Evolutionary conservation across 2,888 invertebrate genomes (phyloP), one percentile per base, ranked within the genome.

Genomic region (Ormyrus rosae): DNA sequence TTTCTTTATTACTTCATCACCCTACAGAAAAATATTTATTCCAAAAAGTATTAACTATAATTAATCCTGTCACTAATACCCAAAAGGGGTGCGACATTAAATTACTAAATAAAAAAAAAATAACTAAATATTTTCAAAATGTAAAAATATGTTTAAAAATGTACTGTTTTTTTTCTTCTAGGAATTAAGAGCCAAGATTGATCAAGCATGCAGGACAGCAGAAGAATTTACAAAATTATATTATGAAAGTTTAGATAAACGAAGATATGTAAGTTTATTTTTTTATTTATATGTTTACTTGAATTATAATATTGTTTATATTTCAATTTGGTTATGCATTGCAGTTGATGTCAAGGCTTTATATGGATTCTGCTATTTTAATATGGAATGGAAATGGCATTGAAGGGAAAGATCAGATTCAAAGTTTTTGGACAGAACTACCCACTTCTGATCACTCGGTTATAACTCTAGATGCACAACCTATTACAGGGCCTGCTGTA

Each of bases 371-470:
- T 46, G 97, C 96, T 6, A 92, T 95, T n/a, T 91, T 98, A 72
- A 95, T 96, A 64, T 99, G 98, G 98, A 98, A 98, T 92, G 98
- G 98, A 50, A 97, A 97, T 91, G 95, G 95, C 6, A 93, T 96
- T 0, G 94, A 92, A 74, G 97, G 97, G 6, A 95, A 94, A 86
- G 96, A 96, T 55, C 94, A 94, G 82, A 97, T 99, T 78, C 95
- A 96, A 87, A 96, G 96, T 87, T 98, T 97, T 88, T 94, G 96
- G 83, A 94, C 95, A 88, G 95, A 96, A 84, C 91, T 98, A 78
- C 98, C 98, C 2, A 91, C 94, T 0, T 95, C 97, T 34, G 95
- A 95, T 84, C 97, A 98, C 89, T 92, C 92, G 4, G 87, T 98
- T 68, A 93, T 93, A 83, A 95, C 96, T 0, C 91, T 98, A 72